Evolutionary conservation across 2,888 invertebrate species (phyloP), one percentile per base, ranked within the genome.

Genomic region (Neoitamus cyanurus): DNA sequence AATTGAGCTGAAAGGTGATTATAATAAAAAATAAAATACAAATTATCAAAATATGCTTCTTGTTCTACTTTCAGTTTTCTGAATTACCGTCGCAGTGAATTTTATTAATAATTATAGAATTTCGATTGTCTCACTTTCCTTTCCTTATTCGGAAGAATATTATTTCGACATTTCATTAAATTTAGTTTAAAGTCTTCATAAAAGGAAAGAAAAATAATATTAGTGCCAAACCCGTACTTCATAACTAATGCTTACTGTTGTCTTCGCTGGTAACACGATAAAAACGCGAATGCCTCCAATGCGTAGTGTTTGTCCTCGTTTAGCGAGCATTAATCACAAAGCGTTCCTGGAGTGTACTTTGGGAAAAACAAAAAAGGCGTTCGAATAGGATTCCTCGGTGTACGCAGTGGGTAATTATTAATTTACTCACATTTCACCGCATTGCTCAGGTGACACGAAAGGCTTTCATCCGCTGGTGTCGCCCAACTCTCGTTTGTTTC

Each of bases 261-360:
- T 11, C 7, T 7, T 20, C 5, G 25, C 9, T 78, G 78, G 78
- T 28, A 78, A 78, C 78, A 15, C 78, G 28, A 28, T 30, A 46
- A 20, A 46, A 30, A 48, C 11, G 7, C 25, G 46, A 34, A 58
- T 11, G 20, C 68, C 36, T 20, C 34, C 42, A 15, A 6, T 58
- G 34, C 20, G 4, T 80, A 9, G 30, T 80, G 68, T 80, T 80
- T 80, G 80, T 42, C 34, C 5, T 58, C 68, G 46, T 80, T 80
- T 80, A 80, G 34, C 58, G 36, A 58, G 20, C 80, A 80, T 80
- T 80, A 80, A 80, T 80, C 80, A 80, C 78, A 78, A 78, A 78
- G 15, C 25, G 11, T 20, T 15, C 34, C 42, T 46, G 77, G 11
- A 48, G 58, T 80, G 80, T 58, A 58, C 15, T 6, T 15, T 30